Percentiles rank a stretch among this genome's conserved stretches.
These are phyloP conservation scores for Anisognathus igniventris DNA, from an alignment of 2,797 vertebrate species.

Conservation along the genomic window DNA sequence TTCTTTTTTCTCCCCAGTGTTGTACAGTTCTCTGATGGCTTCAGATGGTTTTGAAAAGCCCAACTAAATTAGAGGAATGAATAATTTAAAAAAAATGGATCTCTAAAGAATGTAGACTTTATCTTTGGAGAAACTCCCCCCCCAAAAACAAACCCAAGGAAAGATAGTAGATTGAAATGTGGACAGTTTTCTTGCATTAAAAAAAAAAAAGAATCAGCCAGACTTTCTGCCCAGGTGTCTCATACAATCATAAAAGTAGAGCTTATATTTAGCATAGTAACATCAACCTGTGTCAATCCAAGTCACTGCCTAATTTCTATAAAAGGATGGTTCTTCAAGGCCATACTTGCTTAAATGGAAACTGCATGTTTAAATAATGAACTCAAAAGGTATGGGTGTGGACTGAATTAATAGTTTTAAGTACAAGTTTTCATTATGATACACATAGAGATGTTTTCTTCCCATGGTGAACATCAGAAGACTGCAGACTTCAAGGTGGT, in stretches of 20 bases:
- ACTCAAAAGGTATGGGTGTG: not conserved
- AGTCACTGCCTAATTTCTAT: not conserved
- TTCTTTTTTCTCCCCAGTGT: not conserved
- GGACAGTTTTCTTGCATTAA: not conserved
- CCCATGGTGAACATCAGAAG: not conserved
- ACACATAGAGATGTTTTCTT: not conserved
- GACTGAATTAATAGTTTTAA: not conserved
- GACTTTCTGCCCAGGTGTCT: not conserved
- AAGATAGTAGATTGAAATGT: not conserved
- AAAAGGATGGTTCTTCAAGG: not conserved
- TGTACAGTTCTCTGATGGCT: not conserved
- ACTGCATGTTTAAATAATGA: not conserved
- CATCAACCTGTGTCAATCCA: not conserved
- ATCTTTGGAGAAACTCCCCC: not conserved
- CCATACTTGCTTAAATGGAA: not conserved
- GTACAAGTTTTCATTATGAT: not conserved
- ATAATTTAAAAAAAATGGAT: not conserved
- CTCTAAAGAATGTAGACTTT: not conserved
- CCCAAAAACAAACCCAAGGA: not conserved
- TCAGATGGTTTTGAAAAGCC: not conserved
- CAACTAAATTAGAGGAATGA: not conserved
- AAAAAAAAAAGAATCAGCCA: not conserved
- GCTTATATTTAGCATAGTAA: not conserved
- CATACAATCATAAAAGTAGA: not conserved
- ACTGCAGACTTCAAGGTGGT: not conserved